phyloP scores from a whole-genome alignment of 2,113 vertebrate species.

The Percina caprodes region DNA sequence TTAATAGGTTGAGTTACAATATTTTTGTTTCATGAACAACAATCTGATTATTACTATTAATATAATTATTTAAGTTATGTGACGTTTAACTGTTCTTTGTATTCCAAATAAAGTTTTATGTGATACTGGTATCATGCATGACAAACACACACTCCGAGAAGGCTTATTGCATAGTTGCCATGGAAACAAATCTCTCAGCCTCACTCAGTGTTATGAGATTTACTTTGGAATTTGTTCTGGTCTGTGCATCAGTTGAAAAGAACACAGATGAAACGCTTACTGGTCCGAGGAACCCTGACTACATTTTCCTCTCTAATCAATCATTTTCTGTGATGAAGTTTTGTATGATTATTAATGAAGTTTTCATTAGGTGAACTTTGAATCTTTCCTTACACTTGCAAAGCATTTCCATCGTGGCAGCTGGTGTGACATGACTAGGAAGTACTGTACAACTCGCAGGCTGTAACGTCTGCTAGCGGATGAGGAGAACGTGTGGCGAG shows the following conservation, averaged over 20 bases:
- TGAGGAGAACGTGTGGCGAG: constrained; percentile 6
- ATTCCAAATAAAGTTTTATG: background rate
- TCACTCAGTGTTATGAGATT: constrained; percentile 38
- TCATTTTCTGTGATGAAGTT: background rate
- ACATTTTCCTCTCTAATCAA: background rate
- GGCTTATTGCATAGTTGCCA: constrained; percentile 61
- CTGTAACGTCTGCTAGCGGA: constrained; percentile 2
- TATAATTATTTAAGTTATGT: no score
- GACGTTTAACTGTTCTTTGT: background rate
- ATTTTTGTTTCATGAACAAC: no score
- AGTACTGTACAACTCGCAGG: background rate
- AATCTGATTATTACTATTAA: no score
- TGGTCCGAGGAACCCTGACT: background rate
- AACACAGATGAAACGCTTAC: constrained; percentile 1
- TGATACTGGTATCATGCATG: background rate
- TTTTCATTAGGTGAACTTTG: background rate
- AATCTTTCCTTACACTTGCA: constrained; percentile 7
- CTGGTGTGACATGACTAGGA: constrained; percentile 33
- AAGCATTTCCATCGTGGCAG: constrained; percentile 19
- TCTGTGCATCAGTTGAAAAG: constrained; percentile 25
- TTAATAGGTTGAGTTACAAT: no score
- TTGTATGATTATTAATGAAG: background rate
- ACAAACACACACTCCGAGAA: constrained; percentile 5
- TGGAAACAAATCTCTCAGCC: constrained; percentile 61
- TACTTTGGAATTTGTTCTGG: constrained; percentile 45